phyloP scores from a whole-genome alignment of 1,140 invertebrate genomes.

The Hesperophylax magnus region DNA sequence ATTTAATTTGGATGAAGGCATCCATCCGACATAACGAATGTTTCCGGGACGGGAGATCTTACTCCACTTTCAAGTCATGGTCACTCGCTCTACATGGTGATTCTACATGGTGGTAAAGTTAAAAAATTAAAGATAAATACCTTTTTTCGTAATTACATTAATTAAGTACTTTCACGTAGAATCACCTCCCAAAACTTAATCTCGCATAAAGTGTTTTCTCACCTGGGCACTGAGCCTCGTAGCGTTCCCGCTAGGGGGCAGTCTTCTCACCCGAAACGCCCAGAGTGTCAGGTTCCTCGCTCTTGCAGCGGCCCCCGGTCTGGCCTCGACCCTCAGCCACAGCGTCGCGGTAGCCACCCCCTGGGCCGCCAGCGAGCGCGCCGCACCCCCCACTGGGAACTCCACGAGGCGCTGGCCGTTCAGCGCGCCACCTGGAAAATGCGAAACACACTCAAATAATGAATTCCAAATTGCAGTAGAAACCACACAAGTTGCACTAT shows the following conservation, averaged over 20 bases:
- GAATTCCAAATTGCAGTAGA: not conserved
- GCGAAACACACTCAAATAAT: no score
- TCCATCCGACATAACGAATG: no score
- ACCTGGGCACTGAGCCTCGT: constrained; percentile 75
- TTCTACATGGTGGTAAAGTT: no score
- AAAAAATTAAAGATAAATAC: no score
- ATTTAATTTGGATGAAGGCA: no score
- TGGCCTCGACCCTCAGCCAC: constrained; percentile 81
- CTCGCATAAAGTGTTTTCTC: constrained; percentile 41
- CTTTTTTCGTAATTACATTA: no score
- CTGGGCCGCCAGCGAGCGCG: constrained; percentile 74
- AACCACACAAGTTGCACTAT: no score
- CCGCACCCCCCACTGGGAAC: constrained; percentile 79
- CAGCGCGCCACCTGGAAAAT: constrained; percentile 77
- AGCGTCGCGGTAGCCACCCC: constrained; percentile 81
- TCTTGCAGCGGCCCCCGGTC: constrained; percentile 68
- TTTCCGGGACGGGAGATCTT: no score
- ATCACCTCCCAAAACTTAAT: no score
- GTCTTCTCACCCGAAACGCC: constrained; percentile 73
- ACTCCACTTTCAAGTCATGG: no score
- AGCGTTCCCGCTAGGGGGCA: constrained; percentile 66
- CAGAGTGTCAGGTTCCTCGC: constrained; percentile 76
- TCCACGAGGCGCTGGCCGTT: constrained; percentile 89
- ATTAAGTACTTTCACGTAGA: no score
- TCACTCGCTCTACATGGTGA: no score